Base-by-base conservation (phyloP, 2,797 vertebrate species). In the Rhinella marina region DNA sequence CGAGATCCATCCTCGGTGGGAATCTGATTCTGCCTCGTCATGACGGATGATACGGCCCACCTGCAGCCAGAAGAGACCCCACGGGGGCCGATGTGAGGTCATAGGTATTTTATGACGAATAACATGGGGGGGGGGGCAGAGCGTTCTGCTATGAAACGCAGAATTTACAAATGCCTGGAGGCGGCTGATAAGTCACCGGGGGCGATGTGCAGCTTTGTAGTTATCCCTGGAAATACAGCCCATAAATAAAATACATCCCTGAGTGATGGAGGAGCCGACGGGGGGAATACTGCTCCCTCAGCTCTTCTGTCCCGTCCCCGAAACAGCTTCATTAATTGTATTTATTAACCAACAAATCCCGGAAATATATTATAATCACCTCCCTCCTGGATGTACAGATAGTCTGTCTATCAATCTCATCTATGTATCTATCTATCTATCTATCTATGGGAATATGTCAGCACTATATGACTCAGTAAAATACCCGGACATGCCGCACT, bases 21-120 rank as follows among this genome's bases (percentile, higher is more conserved):
- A 90, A 99, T 99, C 92, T 99, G 98, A 93, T 99, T 99, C 93
- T 99, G 98, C 54, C 98, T 96, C 8, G 98, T 99, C 98, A 99
- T 99, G 89, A 99, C 98, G 0, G 98, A 99, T 27, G 98, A 99
- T 85, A 99, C 98, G 0, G 98, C 98, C 98, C 98, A 99, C 93
- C 98, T 99, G 92, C 1, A 87, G 90, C 27, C 41, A 88, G 41
- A 19, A 81, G 21, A 77, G 5, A 64, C 48, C 73, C 73, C 73
- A 21, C 72, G 50, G 72, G 29, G n/a, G 32, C 19, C 1, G 1
- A n/a, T 5, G n/a, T 73, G 72, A 73, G n/a, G 21, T 76, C 23
- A 76, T 32, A 19, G 1, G 66, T 19, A 76, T 41, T n/a, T n/a
- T 41, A 75, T 41, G 29, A 41, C 19, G 25, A 64, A n/a, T 25